Conservation (phyloP, 2,888 invertebrate genomes). For the Coenonympha arcania region DNA sequence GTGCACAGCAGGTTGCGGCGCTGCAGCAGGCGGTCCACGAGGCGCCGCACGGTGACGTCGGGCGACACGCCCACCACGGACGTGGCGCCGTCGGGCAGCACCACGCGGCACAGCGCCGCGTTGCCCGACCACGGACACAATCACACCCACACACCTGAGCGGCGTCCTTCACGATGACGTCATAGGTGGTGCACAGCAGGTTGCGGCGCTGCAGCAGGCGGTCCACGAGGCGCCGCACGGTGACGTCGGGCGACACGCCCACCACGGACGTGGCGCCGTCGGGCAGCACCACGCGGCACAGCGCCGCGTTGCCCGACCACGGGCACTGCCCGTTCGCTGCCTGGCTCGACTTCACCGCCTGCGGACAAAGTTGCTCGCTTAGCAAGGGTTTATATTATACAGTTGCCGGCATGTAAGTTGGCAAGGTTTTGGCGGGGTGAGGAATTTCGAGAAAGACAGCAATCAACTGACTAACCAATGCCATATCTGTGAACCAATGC, state of each 20-base stretch:
- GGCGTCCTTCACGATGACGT: constrained; percentile 77
- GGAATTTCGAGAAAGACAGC: too few relatives aligned
- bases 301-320: constrained; percentile 23
- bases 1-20: constrained; percentile 85
- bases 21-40: constrained; percentile 87
- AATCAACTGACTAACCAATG: too few relatives aligned
- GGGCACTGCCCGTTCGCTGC: constrained; percentile 31
- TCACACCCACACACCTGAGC: constrained; percentile 46
- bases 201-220: constrained; percentile 88
- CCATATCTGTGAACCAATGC: too few relatives aligned
- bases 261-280: constrained; percentile 96
- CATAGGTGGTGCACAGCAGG: constrained; percentile 84
- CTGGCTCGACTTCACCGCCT: constrained; percentile 58
- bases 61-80: constrained; percentile 90
- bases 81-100: constrained; percentile 92
- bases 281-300: constrained; percentile 90
- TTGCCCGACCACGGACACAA: constrained; percentile 18
- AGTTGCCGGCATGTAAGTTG: neutral
- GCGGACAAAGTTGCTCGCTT: neutral
- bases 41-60: constrained; percentile 81
- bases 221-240: constrained; percentile 84
- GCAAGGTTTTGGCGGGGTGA: too few relatives aligned
- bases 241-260: constrained; percentile 82
- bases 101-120: constrained; percentile 81
- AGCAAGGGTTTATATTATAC: neutral